Base-by-base conservation (phyloP, 2,888 invertebrate genomes). In the Zaprionus obscuricornis region DNA sequence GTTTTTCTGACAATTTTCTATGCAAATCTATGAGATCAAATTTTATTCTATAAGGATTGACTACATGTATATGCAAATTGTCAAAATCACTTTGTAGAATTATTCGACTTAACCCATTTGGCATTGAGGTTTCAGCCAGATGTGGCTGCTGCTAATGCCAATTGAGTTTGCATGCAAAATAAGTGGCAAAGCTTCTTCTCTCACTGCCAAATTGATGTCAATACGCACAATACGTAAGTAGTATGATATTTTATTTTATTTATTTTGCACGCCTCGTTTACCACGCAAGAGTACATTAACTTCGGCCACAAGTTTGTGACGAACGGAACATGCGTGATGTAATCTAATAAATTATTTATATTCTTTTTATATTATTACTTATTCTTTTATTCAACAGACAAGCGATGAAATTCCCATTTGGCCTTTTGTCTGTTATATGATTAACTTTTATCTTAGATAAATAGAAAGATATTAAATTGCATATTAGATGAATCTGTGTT, bases 141-240 rank as follows among this genome's bases (percentile, higher is more conserved):
- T 63, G 45, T 34, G 51, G n/a, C 14, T 8, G 34, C 51, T 33
- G 26, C 26, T 36, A 75, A 83, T 72, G 76, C 74, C 66, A 47
- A 77, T 66, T 77, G 63, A 65, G 82, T 85, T 77, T 85, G 78
- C 78, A 78, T 85, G 66, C 43, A 65, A 78, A 81, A 70, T 58
- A 52, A 73, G 29, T 31, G 14, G 20, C 13, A 66, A 51, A 74
- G 68, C 62, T 36, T 14, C 18, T 20, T 60, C 16, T 7, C 67
- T 50, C 33, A 29, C 42, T 33, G 37, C 65, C 37, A 17, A 22
- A 46, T 10, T 51, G 37, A 27, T 39, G 55, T 51, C 37, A 69
- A 49, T 10, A 24, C 14, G 43, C 24, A 6, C 24, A 6, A 24
- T 24, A 13, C 20, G 31, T 26, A 22, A 33, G 58, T 36, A 49